These are phyloP conservation scores for Drosophila limbata DNA, from an alignment of 2,888 invertebrate genomes.

Conservation along the genomic window DNA sequence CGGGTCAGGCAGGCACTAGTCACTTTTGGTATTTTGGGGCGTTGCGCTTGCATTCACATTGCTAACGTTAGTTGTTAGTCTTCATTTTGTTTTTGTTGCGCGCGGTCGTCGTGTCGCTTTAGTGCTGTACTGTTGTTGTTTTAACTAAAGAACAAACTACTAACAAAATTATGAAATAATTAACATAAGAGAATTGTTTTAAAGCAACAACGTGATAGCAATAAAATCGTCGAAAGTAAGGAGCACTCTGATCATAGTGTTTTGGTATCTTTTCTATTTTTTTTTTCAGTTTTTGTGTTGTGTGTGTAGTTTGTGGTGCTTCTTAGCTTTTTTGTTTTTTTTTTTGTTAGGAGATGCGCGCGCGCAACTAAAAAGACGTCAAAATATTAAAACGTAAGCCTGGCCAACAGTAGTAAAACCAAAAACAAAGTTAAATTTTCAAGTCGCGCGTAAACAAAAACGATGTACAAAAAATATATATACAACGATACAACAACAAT, in stretches of 20 bases:
- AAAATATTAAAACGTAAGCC: slow-evolving; percentile 51
- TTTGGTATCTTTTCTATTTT: slow-evolving; percentile 15
- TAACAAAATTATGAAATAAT: slow-evolving; percentile 31
- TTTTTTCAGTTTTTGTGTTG: slow-evolving; percentile 44
- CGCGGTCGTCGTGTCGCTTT: slow-evolving; percentile 39
- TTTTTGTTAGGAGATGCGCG: slow-evolving; percentile 63
- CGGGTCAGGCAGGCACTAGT: background rate
- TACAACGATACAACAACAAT: slow-evolving; percentile 13
- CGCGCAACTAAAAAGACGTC: slow-evolving; percentile 64
- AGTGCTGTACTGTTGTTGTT: slow-evolving; percentile 32
- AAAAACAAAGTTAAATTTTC: slow-evolving; percentile 16
- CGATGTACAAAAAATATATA: background rate
- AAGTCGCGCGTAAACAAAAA: slow-evolving; percentile 49
- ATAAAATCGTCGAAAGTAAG: slow-evolving; percentile 12
- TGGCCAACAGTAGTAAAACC: slow-evolving; percentile 18
- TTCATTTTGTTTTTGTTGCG: slow-evolving; percentile 63
- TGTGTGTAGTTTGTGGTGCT: slow-evolving; percentile 44
- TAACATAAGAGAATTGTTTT: slow-evolving; percentile 35
- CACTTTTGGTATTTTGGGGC: slow-evolving; percentile 54
- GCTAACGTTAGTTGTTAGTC: slow-evolving; percentile 53
- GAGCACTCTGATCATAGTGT: slow-evolving; percentile 18
- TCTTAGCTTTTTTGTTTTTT: slow-evolving; percentile 39
- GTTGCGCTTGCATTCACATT: slow-evolving; percentile 58
- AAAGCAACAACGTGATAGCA: slow-evolving; percentile 22
- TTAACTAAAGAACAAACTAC: slow-evolving; percentile 36